These are phyloP conservation scores for Apomyelois bistriatella DNA, from an alignment of 2,888 invertebrate genomes.

Conservation along the genomic window DNA sequence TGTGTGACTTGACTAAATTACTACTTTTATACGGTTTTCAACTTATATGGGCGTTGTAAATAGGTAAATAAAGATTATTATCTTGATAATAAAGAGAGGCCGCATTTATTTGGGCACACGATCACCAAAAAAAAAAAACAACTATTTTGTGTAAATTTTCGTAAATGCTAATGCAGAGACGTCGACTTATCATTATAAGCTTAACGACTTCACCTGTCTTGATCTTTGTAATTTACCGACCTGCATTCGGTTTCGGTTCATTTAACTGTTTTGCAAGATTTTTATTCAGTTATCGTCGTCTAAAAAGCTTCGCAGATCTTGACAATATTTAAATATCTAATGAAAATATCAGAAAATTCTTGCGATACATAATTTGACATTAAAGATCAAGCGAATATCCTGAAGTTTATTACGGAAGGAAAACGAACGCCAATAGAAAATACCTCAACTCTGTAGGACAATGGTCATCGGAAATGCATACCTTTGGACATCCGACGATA, in stretches of 20 bases:
- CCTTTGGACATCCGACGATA: slow-evolving; percentile 1
- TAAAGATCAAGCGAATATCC: not conserved
- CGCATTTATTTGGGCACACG: not conserved
- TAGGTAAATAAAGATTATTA: not conserved
- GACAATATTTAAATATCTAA: no score
- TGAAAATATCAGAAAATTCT: no score
- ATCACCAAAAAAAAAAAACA: not conserved
- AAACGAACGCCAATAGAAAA: not conserved
- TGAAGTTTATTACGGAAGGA: not conserved
- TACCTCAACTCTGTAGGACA: not conserved
- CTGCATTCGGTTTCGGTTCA: no score
- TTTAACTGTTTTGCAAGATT: no score
- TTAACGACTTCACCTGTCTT: no score
- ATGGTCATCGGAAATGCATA: slow-evolving; percentile 4
- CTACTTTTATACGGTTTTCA: not conserved
- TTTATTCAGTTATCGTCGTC: no score
- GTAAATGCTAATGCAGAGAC: not conserved
- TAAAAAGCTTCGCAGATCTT: no score
- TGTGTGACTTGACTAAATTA: not conserved
- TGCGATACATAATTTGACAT: not conserved
- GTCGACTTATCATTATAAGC: no score
- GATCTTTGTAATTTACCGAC: no score
- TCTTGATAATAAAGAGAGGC: not conserved
- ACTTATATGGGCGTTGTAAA: not conserved
- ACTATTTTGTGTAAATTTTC: not conserved